A percentile compares a stretch with the other conserved stretches of the same genome.
These are phyloP conservation scores for Parazoanthus darwini DNA, from an alignment of 92 coral and sea anemone genomes.

Conservation along the genomic window DNA sequence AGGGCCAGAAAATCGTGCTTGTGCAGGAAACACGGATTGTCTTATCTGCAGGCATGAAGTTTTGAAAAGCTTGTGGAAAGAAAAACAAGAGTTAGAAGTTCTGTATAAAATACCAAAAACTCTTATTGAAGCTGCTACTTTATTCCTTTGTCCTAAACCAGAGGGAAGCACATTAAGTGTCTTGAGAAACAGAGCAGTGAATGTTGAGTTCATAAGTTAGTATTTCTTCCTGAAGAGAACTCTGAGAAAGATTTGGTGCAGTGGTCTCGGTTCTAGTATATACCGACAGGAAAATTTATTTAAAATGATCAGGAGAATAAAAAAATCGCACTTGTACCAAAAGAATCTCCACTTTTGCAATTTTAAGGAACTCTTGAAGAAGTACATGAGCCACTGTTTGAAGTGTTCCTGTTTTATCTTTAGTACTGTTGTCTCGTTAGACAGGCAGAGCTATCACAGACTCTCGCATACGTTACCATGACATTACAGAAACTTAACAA, in stretches of 20 bases:
- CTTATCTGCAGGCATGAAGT: too few relatives aligned
- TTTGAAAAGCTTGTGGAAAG: too few relatives aligned
- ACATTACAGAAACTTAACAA: too few relatives aligned
- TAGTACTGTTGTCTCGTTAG: too few relatives aligned
- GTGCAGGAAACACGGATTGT: too few relatives aligned
- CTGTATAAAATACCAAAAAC: neutral
- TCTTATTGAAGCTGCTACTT: conserved; percentile 13
- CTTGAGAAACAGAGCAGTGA: conserved; percentile 17
- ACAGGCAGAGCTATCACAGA: too few relatives aligned
- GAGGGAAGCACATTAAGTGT: conserved; percentile 34
- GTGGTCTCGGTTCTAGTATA: conserved; percentile 31
- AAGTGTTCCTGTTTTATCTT: too few relatives aligned
- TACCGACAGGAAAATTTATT: conserved; percentile 35
- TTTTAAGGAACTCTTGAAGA: neutral
- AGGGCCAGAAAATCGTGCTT: too few relatives aligned
- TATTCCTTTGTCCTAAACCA: conserved; percentile 30
- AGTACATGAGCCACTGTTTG: neutral
- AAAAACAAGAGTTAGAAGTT: too few relatives aligned
- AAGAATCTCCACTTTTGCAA: conserved; percentile 26
- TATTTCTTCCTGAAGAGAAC: conserved; percentile 16
- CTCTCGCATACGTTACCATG: too few relatives aligned
- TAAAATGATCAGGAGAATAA: conserved; percentile 22
- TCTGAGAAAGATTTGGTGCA: neutral
- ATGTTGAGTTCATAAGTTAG: conserved; percentile 25
- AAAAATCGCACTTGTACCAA: conserved; percentile 26